Base-by-base conservation (phyloP, 2,113 vertebrate species). In the Nansenia antarctica region DNA sequence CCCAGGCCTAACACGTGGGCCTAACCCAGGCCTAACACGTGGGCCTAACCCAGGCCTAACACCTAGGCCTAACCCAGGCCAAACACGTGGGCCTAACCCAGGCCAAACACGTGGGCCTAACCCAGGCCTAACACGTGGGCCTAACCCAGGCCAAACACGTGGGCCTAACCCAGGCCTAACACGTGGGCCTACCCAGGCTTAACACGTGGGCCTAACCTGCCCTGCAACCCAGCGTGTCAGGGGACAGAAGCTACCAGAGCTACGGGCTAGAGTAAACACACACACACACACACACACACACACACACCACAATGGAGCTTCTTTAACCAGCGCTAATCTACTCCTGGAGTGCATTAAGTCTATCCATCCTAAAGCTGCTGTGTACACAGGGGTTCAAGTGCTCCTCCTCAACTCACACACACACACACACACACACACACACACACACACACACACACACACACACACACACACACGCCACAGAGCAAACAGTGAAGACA, bases 281-380 rank as follows among this genome's bases (percentile, higher is more conserved):
- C 72, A 80, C 70, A 82, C 65, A 67, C 15, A 24, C 35, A n/a
- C n/a, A n/a, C n/a, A n/a, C 67, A 60, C 58, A 81, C 72, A 80
- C 70, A 82, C 65, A 67, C 15, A 24, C 35, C 65, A 68, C 69
- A 83, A 80, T 82, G 63, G 34, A 73, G n/a, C 67, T 69, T 34
- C 71, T 59, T 65, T 72, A 62, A 32, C 65, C 69, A 66, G 39
- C 69, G 69, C 58, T 76, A 68, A 78, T 81, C 74, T 65, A 61
- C 66, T 39, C 72, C 72, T 52, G 60, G 71, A 76, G 70, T 64
- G 18, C 70, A 20, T 67, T 8, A 30, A 63, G 45, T 47, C 63
- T 20, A 61, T 47, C 72, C 34, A 58, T 79, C 68, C 57, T 61
- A 11, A 59, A 80, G n/a, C 71, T 72, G n/a, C 71, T 72, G 49